These are phyloP conservation scores for Trachelus troglodyta DNA, from an alignment of 2,888 invertebrate genomes.

Conservation along the genomic window DNA sequence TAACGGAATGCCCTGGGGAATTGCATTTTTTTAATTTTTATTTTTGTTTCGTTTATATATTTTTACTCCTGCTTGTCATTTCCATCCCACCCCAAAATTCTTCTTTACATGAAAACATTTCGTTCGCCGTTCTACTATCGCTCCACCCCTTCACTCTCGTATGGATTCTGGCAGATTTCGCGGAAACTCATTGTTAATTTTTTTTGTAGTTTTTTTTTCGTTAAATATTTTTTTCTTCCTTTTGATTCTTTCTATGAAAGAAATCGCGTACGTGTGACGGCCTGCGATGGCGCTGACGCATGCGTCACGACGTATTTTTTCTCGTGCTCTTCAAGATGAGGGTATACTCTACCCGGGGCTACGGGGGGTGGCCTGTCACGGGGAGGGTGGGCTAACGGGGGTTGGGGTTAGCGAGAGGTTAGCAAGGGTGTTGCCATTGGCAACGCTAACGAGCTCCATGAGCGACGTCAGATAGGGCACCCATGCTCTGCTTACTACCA, in stretches of 20 bases:
- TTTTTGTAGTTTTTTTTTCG: not conserved
- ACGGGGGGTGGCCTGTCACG: conserved; percentile 30
- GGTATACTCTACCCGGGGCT: conserved; percentile 4
- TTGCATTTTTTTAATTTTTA: not conserved
- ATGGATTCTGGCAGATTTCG: not conserved
- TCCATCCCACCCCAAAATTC: not conserved
- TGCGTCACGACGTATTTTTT: conserved; percentile 41
- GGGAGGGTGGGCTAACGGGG: conserved; percentile 16
- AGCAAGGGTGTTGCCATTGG: conserved; percentile 63
- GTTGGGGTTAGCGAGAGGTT: conserved; percentile 22
- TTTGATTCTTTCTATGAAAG: not conserved
- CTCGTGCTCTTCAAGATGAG: conserved; percentile 39
- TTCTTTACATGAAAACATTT: not conserved
- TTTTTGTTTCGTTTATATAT: not conserved
- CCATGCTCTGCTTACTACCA: conserved; percentile 26
- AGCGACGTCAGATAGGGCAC: conserved; percentile 64
- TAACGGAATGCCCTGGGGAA: not conserved
- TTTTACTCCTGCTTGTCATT: not conserved
- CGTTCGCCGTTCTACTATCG: not conserved
- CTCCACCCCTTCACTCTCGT: not conserved
- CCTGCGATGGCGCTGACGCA: conserved; percentile 37
- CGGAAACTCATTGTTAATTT: not conserved
- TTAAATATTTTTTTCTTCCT: not conserved
- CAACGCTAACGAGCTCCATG: conserved; percentile 66
- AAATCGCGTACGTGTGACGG: conserved; percentile 46